Evolutionary conservation across 2,888 invertebrate species (phyloP).

Genomic region (Pilophorus perplexus): DNA sequence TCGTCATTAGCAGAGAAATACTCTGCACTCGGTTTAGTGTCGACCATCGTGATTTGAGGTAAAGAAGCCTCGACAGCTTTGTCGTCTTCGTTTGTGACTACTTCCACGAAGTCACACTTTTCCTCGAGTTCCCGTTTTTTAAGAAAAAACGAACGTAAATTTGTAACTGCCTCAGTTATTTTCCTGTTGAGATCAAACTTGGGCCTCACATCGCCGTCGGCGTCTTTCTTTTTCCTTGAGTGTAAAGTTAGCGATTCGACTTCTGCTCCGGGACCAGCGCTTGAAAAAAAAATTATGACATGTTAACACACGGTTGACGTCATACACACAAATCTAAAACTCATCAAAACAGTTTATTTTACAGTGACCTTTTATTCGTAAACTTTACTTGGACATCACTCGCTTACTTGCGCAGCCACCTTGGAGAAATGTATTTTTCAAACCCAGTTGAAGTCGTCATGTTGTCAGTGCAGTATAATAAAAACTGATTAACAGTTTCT

Average conservation of each 20-base stretch:
- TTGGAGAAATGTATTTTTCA: conserved; percentile 8
- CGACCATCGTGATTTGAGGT: too few species aligned
- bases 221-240: not conserved
- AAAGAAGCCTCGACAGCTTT: not conserved
- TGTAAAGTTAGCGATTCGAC: not conserved
- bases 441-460: conserved; percentile 5
- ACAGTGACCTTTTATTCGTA: too few species aligned
- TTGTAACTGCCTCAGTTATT: conserved; percentile 9
- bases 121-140: too few species aligned
- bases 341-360: too few species aligned
- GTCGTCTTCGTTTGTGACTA: not conserved
- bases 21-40: too few species aligned
- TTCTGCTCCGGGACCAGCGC: not conserved
- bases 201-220: not conserved
- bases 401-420: conserved; percentile 13
- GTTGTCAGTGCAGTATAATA: conserved; percentile 3
- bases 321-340: too few species aligned
- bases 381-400: too few species aligned
- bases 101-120: not conserved
- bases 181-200: conserved; percentile 19
- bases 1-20: too few species aligned
- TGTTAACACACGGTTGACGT: too few species aligned
- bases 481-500: not conserved
- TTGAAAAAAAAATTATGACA: too few species aligned
- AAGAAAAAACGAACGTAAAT: not conserved